These are phyloP conservation scores for Myiagra hebetior DNA, from an alignment of 2,113 vertebrate species.

Conservation along the genomic window DNA sequence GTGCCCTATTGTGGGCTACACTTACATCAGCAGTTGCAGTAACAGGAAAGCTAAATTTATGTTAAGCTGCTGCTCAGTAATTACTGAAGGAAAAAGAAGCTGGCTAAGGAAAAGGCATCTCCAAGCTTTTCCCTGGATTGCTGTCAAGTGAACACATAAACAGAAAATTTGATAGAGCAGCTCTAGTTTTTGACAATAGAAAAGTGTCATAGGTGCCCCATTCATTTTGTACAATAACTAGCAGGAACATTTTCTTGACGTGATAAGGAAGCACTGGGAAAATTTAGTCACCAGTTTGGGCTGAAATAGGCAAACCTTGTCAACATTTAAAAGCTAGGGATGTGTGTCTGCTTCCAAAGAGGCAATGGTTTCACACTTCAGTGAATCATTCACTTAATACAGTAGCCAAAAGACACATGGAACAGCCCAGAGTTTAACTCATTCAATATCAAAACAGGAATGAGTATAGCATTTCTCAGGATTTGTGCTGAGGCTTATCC, in stretches of 20 bases:
- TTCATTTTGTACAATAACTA: not conserved
- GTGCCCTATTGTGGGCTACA: not conserved
- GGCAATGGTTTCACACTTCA: slow-evolving; percentile 23
- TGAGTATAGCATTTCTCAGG: not conserved
- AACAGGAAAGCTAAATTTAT: slow-evolving; percentile 33
- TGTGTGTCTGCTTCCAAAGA: slow-evolving; percentile 8
- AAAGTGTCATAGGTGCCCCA: not conserved
- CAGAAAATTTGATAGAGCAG: not conserved
- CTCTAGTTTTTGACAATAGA: not conserved
- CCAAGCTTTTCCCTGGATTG: slow-evolving; percentile 1
- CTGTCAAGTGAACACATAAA: slow-evolving; percentile 19
- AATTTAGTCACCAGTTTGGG: not conserved
- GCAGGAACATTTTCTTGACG: not conserved
- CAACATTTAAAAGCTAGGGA: slow-evolving; percentile 3
- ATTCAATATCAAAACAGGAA: not conserved
- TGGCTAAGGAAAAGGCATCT: not conserved
- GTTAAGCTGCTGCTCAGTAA: slow-evolving; percentile 17
- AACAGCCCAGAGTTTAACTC: not conserved
- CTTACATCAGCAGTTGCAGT: slow-evolving; percentile 1
- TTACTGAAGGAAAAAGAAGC: slow-evolving; percentile 34
- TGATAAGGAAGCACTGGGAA: not conserved
- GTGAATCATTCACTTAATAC: slow-evolving; percentile 35
- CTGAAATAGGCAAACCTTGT: slow-evolving; percentile 32
- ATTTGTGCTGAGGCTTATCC: not conserved
- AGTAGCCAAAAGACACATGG: slow-evolving; percentile 11